Evolutionary conservation across 1,140 invertebrate genomes (phyloP).

Genomic region (Ostrea edulis): DNA sequence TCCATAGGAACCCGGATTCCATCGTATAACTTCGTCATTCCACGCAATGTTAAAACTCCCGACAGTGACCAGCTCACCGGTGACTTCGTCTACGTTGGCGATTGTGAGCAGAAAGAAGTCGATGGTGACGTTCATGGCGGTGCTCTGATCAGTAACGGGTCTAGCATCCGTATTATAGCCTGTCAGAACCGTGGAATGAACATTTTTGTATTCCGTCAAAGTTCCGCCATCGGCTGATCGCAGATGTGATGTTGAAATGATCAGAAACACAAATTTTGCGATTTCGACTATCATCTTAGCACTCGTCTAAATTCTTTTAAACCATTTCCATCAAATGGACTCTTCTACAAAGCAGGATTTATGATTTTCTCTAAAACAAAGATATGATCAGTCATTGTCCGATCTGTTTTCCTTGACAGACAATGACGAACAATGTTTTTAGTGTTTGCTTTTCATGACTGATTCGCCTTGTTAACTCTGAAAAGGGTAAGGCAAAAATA

Average conservation of each 20-base stretch:
- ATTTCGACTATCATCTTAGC: background rate
- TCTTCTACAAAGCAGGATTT: too few species aligned
- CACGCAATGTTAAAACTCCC: conserved; percentile 48
- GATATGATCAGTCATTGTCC: too few species aligned
- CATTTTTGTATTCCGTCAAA: background rate
- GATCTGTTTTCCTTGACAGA: too few species aligned
- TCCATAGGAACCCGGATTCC: background rate
- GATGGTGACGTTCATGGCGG: background rate
- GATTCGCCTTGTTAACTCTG: too few species aligned
- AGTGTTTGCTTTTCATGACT: too few species aligned
- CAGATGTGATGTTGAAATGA: background rate
- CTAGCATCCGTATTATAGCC: conserved; percentile 28
- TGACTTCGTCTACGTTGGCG: conserved; percentile 1
- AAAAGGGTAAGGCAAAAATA: too few species aligned
- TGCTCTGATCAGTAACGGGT: conserved; percentile 12
- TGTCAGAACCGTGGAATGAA: background rate
- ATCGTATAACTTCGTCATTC: conserved; percentile 44
- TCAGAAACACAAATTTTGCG: background rate
- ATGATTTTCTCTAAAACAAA: too few species aligned
- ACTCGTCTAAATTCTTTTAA: too few species aligned
- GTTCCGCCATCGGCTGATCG: background rate
- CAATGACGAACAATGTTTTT: too few species aligned
- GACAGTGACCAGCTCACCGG: background rate
- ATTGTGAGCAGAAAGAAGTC: background rate
- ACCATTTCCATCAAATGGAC: too few species aligned